Evolutionary conservation across 2,797 vertebrate species (phyloP).

Genomic region (Sebastes steindachneri): DNA sequence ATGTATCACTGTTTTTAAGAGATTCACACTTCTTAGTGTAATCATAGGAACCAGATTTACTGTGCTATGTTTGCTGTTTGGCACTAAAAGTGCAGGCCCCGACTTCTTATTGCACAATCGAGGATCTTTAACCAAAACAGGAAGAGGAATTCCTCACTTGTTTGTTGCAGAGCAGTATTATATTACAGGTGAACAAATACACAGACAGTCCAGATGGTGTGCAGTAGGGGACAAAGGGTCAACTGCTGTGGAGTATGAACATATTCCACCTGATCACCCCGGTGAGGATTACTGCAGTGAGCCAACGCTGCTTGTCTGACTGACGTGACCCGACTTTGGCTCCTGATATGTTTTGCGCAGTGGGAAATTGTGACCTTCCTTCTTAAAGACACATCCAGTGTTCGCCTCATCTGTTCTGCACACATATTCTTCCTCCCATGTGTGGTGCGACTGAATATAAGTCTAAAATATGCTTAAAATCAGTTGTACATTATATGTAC

Average conservation of each 20-base stretch:
- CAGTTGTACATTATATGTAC: not conserved
- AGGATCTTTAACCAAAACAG: slow-evolving; percentile 28
- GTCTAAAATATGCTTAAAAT: not conserved
- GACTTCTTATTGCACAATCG: slow-evolving; percentile 2
- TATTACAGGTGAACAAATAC: slow-evolving; percentile 55
- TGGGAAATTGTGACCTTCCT: not conserved
- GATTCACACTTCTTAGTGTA: not conserved
- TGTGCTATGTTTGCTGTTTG: not conserved
- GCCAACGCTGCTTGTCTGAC: not conserved
- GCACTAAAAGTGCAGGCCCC: not conserved
- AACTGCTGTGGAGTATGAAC: slow-evolving; percentile 21
- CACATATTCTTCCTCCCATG: slow-evolving; percentile 11
- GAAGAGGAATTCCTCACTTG: slow-evolving; percentile 33
- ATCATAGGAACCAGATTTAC: not conserved
- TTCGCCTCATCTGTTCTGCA: slow-evolving; percentile 21
- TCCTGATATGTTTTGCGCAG: slow-evolving; percentile 2
- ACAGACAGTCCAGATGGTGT: slow-evolving; percentile 48
- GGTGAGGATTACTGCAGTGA: slow-evolving; percentile 3
- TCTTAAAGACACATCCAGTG: not conserved
- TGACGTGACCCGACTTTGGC: slow-evolving; percentile 28
- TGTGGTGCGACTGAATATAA: not conserved
- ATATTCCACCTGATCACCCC: slow-evolving; percentile 37
- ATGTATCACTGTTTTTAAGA: not conserved
- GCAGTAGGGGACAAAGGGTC: slow-evolving; percentile 4
- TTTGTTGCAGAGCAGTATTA: slow-evolving; percentile 57